These are phyloP conservation scores for Myiothlypis chrysogaster DNA, from an alignment of 2,797 vertebrate species.

Conservation along the genomic window DNA sequence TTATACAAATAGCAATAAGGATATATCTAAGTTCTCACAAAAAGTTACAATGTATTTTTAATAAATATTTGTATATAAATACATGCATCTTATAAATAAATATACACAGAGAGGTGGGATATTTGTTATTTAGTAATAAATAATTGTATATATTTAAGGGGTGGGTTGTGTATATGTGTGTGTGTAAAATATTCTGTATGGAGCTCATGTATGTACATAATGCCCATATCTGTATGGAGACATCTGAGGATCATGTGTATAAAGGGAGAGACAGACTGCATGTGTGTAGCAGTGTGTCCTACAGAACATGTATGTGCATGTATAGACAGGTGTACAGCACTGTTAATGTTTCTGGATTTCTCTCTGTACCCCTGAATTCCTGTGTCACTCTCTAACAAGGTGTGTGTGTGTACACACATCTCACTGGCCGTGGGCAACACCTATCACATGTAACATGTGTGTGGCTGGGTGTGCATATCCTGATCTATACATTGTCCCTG, in stretches of 20 bases:
- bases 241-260: not conserved
- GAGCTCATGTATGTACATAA: not conserved
- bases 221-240: not conserved
- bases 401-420: too few species aligned
- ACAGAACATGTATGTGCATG: not conserved
- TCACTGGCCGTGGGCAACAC: accelerated
- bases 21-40: not conserved
- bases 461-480: not conserved
- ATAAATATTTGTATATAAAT: not conserved
- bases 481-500: accelerated
- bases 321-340: not conserved
- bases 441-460: accelerated
- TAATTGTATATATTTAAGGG: not conserved
- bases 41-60: not conserved
- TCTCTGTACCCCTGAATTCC: accelerated
- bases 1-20: not conserved
- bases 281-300: not conserved
- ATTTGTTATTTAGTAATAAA: not conserved
- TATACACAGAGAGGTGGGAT: too few species aligned
- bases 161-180: not conserved
- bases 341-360: not conserved
- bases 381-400: too few species aligned
- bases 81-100: not conserved
- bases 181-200: not conserved
- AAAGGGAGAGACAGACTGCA: not conserved